These are phyloP conservation scores for Branchipolynoe longqiensis DNA, from an alignment of 2,888 invertebrate species.

Conservation along the genomic window DNA sequence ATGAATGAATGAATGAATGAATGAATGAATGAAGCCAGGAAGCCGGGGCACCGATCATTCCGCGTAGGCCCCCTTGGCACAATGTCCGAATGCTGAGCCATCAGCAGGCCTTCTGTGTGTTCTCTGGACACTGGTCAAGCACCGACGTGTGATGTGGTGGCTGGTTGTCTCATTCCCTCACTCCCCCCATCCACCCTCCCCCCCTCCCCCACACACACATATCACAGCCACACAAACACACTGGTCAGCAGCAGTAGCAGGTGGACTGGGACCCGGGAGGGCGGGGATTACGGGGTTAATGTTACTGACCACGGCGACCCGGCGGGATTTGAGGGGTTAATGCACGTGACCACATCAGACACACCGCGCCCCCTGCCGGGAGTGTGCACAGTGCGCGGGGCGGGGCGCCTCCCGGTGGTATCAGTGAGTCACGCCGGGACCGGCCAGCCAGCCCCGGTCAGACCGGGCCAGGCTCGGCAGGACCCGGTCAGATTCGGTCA, in stretches of 20 bases:
- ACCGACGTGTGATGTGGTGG: too few species aligned
- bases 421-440: not conserved
- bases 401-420: not conserved
- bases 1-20: too few species aligned
- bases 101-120: too few species aligned
- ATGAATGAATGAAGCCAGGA: too few species aligned
- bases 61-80: too few species aligned
- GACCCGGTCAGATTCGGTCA: too few species aligned
- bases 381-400: too few species aligned
- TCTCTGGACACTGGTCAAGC: too few species aligned
- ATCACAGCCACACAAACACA: not conserved
- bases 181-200: not conserved
- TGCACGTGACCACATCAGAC: slow-evolving; percentile 30
- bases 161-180: not conserved
- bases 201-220: not conserved
- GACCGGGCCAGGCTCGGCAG: too few species aligned
- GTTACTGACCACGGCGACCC: slow-evolving; percentile 31
- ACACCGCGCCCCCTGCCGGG: too few species aligned
- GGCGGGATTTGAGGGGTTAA: slow-evolving; percentile 25
- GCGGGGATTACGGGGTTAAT: slow-evolving; percentile 23
- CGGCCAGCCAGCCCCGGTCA: not conserved
- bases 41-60: too few species aligned
- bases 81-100: too few species aligned
- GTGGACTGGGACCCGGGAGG: not conserved
- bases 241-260: not conserved